phyloP scores from a whole-genome alignment of 2,888 invertebrate genomes.

The Dascillus cervinus region DNA sequence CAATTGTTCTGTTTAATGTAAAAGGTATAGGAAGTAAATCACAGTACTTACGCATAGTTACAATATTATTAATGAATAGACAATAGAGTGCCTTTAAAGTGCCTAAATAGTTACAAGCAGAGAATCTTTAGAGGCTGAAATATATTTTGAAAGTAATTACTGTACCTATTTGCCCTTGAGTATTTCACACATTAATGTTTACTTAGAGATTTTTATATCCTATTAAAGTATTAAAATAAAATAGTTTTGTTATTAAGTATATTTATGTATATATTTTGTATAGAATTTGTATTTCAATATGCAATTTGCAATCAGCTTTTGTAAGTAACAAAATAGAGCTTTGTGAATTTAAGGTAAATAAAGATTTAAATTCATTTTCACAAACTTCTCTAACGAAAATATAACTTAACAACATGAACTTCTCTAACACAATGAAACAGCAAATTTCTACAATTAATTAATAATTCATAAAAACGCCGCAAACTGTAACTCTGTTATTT shows the following conservation, averaged over 20 bases:
- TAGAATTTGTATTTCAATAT: constrained; percentile 26
- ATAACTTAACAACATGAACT: too few species aligned
- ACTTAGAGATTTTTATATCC: constrained; percentile 14
- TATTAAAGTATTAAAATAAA: constrained; percentile 23
- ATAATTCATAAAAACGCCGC: too few species aligned
- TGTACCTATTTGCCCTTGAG: background rate
- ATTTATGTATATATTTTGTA: constrained; percentile 39
- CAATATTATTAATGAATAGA: constrained; percentile 23
- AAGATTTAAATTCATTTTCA: too few species aligned
- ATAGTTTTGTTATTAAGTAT: constrained; percentile 23
- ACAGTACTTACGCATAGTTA: constrained; percentile 32
- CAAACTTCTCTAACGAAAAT: too few species aligned
- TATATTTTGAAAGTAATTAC: background rate
- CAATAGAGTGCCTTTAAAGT: constrained; percentile 38
- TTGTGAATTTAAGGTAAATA: constrained; percentile 34
- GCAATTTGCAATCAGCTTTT: constrained; percentile 30
- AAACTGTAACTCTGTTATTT: too few species aligned
- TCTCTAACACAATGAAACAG: too few species aligned
- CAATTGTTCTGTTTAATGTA: too few species aligned
- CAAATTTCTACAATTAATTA: too few species aligned
- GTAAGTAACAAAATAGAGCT: constrained; percentile 39
- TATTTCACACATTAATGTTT: constrained; percentile 9
- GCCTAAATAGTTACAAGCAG: too few species aligned
- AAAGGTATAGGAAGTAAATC: constrained; percentile 15
- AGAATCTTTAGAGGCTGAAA: too few species aligned